Conservation (phyloP, 1,140 invertebrate genomes). For the Temnothorax nylanderi region DNA sequence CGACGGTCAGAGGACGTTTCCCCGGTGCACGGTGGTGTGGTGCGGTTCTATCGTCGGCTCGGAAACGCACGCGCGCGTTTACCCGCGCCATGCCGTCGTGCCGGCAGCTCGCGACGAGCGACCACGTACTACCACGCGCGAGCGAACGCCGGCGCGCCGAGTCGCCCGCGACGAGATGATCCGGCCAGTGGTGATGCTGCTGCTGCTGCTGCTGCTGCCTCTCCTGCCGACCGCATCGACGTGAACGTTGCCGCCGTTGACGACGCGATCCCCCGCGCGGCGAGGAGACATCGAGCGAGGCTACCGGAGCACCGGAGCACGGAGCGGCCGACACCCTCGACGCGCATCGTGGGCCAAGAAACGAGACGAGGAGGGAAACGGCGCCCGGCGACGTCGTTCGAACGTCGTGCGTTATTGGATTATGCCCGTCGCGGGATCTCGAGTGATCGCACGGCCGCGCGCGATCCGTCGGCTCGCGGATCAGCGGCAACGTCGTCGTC, state of each 20-base stretch:
- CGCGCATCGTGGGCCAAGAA: too few species aligned
- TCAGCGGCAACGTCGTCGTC: neutral
- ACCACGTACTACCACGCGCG: neutral
- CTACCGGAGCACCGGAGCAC: too few species aligned
- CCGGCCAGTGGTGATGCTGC: neutral
- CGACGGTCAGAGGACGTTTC: slow-evolving; percentile 34
- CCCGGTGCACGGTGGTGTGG: neutral
- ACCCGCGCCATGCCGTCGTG: neutral
- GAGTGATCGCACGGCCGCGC: neutral
- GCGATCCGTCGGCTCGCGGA: too few species aligned
- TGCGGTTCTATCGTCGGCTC: neutral
- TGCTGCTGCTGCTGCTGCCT: too few species aligned
- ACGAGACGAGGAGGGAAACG: too few species aligned
- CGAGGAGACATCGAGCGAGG: too few species aligned
- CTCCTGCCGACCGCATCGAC: neutral
- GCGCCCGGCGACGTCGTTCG: too few species aligned
- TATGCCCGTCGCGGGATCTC: neutral
- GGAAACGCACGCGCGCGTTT: neutral
- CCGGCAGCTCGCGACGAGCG: slow-evolving; percentile 34
- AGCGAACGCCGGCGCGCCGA: neutral
- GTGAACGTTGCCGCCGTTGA: slow-evolving; percentile 23
- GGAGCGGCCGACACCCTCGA: neutral
- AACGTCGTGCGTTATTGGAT: neutral
- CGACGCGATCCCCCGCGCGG: too few species aligned
- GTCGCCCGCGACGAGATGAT: slow-evolving; percentile 25